Percentiles rank a stretch among this genome's conserved stretches.
These are phyloP conservation scores for Salvelinus alpinus DNA, from an alignment of 2,113 vertebrate species.

Conservation along the genomic window DNA sequence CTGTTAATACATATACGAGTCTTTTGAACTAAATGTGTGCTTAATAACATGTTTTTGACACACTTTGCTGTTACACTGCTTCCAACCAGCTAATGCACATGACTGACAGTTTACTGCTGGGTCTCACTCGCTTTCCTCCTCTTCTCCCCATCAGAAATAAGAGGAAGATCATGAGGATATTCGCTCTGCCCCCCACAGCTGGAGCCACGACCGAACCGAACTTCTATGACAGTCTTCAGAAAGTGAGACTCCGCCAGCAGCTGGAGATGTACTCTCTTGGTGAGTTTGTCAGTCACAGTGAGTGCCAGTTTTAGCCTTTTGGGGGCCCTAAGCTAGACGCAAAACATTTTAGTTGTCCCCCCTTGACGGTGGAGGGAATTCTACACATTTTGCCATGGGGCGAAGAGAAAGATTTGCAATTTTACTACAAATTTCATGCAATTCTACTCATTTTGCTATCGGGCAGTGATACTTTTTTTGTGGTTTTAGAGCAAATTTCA, in stretches of 20 bases:
- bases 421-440: no score
- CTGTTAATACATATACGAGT: slow-evolving; percentile 90
- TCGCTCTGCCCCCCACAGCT: slow-evolving; percentile 83
- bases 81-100: not conserved
- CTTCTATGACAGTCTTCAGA: slow-evolving; percentile 95
- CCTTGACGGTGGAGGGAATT: not conserved
- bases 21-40: slow-evolving; percentile 47
- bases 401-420: no score
- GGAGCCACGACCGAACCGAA: slow-evolving; percentile 82
- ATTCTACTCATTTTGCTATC: no score
- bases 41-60: no score
- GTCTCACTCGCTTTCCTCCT: not conserved
- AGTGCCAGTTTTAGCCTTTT: no score
- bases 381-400: no score
- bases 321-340: no score
- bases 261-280: slow-evolving; percentile 96
- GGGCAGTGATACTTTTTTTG: no score
- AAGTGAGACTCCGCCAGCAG: slow-evolving; percentile 95
- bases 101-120: not conserved
- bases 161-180: slow-evolving; percentile 97
- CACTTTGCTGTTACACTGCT: not conserved
- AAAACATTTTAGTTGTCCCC: no score
- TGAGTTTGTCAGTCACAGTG: slow-evolving; percentile 63
- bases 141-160: slow-evolving; percentile 82
- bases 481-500: no score